phyloP scores from a whole-genome alignment of 37 sponge, comb jelly and placozoan species.

The Hexactinellida sp. region DNA sequence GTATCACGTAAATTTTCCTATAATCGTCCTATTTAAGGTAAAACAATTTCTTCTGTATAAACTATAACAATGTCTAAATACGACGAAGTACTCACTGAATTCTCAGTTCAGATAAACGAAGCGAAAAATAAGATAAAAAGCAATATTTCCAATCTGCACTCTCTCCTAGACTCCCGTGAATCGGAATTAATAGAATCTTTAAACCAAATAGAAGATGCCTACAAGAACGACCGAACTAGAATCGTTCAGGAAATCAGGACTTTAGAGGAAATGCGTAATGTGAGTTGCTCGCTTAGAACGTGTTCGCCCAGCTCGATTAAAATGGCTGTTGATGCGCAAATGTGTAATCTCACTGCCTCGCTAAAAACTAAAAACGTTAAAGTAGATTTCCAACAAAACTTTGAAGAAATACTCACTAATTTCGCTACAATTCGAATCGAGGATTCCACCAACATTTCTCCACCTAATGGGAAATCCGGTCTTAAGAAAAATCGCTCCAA shows the following conservation, averaged over 20 bases:
- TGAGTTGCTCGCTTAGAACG: not conserved
- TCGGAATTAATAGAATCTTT: not conserved
- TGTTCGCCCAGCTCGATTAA: not conserved
- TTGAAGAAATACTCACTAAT: not conserved
- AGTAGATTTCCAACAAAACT: not conserved
- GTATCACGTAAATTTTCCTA: not conserved
- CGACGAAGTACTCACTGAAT: not conserved
- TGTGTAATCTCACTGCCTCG: not conserved
- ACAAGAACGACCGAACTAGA: not conserved
- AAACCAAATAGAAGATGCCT: not conserved
- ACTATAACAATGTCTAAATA: not conserved
- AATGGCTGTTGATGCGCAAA: not conserved
- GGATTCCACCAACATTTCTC: not conserved
- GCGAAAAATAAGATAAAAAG: not conserved
- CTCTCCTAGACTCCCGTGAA: not conserved
- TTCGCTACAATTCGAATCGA: not conserved
- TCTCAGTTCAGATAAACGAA: not conserved
- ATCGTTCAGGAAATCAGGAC: not conserved
- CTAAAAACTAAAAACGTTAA: not conserved
- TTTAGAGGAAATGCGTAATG: not conserved
- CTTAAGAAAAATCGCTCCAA: not conserved
- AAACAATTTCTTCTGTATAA: too few species aligned
- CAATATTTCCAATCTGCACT: not conserved
- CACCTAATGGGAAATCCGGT: not conserved
- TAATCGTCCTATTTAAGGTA: not conserved